Base-by-base conservation (phyloP, 92 coral and sea anemone genomes). In the Palythoa caribaeorum region DNA sequence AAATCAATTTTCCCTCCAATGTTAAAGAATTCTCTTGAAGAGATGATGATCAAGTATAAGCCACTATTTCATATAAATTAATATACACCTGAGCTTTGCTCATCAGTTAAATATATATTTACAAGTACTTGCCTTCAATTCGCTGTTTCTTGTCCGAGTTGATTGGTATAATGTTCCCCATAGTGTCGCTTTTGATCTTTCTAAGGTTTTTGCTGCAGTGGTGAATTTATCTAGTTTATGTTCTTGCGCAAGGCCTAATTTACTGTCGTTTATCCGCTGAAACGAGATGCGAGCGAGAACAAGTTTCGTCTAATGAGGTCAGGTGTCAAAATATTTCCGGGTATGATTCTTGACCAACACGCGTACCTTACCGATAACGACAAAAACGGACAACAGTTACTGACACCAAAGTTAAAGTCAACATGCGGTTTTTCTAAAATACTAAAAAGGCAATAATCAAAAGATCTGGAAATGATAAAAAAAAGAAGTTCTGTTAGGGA, bases 141-240 rank as follows among this genome's bases (percentile, higher is more conserved):
- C 89, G 76, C 68, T 96, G 94, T 80, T 96, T 96, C 83, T 92
- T 96, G 71, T 75, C 79, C 20, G 84, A 69, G 66, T 96, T 97
- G 3, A 96, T 59, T 3, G 96, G 96, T 38, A 96, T 72, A 38
- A 96, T 78, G 72, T 96, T 96, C 20, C 98, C 98, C 98, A 96
- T 96, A 14, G 62, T 62, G 37, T 14, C 2, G 28, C 57, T 38
- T 10, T 3, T 35, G 48, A 21, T 38, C 36, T 75, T 51, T 40
- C 35, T 20, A 1, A 6, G 21, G 68, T 54, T 53, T 38, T 77
- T 17, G 16, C 68, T 54, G 69, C 83, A 28, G 63, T 0, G 14
- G 14, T 9, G 11, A 77, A 6, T 53, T 52, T 51, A 44, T 53
- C 59, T 53, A 53, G 10, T 14, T 76, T 14, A 28, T 1, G 6